Percentiles rank a stretch among this genome's conserved stretches.
Conservation (phyloP, 1,140 invertebrate genomes). For the Drosophila serrata region DNA sequence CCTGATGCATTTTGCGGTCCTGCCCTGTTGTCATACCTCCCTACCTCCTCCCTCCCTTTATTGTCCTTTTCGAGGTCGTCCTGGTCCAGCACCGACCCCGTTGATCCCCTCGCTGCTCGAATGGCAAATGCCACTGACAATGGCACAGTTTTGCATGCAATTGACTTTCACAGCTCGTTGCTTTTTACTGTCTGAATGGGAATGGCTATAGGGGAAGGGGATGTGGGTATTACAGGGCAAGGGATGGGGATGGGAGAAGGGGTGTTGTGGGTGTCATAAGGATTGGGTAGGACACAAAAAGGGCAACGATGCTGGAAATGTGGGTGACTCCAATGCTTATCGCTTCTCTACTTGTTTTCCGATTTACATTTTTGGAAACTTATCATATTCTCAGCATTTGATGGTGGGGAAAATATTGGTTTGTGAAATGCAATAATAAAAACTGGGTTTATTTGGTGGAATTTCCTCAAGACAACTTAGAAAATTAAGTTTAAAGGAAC, state of each 20-base stretch:
- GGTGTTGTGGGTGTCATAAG: slow-evolving; percentile 18
- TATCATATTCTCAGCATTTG: slow-evolving; percentile 30
- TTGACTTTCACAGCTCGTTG: slow-evolving; percentile 83
- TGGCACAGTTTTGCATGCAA: slow-evolving; percentile 83
- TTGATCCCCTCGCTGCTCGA: slow-evolving; percentile 30
- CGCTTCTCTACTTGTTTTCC: slow-evolving; percentile 27
- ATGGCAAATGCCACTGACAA: slow-evolving; percentile 66
- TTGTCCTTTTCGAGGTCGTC: slow-evolving; percentile 64
- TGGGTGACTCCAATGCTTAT: slow-evolving; percentile 24
- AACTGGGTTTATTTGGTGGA: background rate
- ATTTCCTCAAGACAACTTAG: rapidly evolving
- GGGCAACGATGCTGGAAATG: slow-evolving; percentile 7
- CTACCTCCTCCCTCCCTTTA: slow-evolving; percentile 20
- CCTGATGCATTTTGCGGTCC: slow-evolving; percentile 63
- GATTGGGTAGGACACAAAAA: background rate
- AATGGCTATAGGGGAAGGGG: slow-evolving; percentile 18
- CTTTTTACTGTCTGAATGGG: slow-evolving; percentile 75
- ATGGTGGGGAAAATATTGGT: background rate
- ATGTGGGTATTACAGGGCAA: slow-evolving; percentile 1
- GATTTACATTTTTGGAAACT: slow-evolving; percentile 34
- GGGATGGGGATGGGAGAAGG: background rate
- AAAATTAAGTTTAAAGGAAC: background rate
- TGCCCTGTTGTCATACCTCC: slow-evolving; percentile 54
- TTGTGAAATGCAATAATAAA: background rate
- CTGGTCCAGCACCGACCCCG: slow-evolving; percentile 24